Base-by-base conservation (phyloP, 1,140 invertebrate genomes). In the Oryctes rhinoceros region DNA sequence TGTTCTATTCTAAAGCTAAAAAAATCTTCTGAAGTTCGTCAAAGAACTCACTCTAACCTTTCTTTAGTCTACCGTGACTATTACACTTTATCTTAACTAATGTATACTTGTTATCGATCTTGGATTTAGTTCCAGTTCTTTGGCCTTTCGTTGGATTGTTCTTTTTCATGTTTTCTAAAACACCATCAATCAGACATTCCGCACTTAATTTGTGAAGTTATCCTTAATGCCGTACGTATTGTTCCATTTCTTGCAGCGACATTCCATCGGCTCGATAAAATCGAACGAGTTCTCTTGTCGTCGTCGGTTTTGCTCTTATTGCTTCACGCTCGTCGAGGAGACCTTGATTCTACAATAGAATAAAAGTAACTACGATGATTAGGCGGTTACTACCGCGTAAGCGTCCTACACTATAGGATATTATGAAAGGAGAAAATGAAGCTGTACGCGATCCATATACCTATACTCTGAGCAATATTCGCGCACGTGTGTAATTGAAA, bases 281-380 rank as follows among this genome's bases (percentile, higher is more conserved):
- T 59, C 53, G 53, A 59, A 59, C 5, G 15, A 59, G 53, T 59
- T 59, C 53, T 59, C 53, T 59, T 59, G 53, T 18, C 15, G 53
- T 59, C n/a, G 15, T 6, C 53, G 15, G 18, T 59, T 59, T 18
- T 59, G 53, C 53, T 59, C 18, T 59, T 59, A 59, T 59, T 59
- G 53, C 18, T 59, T 18, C 15, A 15, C 15, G 53, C 6, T 59
- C 53, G 11, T 44, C 53, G 53, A 3, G 18, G 18, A 59, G 53
- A 59, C 53, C 53, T 59, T 59, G 53, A 59, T 59, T 59, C 18
- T 59, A 59, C 53, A n/a, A 59, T n/a, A 59, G 6, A n/a, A 59
- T 59, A 59, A 59, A 18, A 20, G 53, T 59, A 59, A 59, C 53
- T 59, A 15, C 15, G 13, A n/a, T 59, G 53, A 59, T 15, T 18